Base-by-base conservation (phyloP, 1,140 invertebrate genomes). In the Vanessa atalanta region DNA sequence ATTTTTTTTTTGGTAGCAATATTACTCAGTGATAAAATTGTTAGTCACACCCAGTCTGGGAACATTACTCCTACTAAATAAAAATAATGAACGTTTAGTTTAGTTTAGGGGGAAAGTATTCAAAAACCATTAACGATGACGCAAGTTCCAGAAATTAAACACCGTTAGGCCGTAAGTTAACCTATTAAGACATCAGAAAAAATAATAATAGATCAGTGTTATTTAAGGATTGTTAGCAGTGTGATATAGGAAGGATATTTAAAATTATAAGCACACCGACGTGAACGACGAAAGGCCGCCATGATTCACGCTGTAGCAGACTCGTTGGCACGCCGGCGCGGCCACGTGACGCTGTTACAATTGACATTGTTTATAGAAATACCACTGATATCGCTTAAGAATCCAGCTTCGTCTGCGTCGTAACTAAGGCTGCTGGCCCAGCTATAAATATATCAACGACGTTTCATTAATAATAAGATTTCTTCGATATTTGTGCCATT, bases 361-460 rank as follows among this genome's bases (percentile, higher is more conserved):
- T 51, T 51, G 48, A 51, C 48, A 51, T n/a, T 51, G 48, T n/a
- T 51, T 43, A 43, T 51, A n/a, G 48, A 51, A 51, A 51, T 57
- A 26, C 23, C 55, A 26, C 20, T 57, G 20, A 23, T 57, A 57
- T 57, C 26, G 26, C 26, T 3, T 31, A 3, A 51, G 48, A 51
- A 4, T 51, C 13, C 48, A 51, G 48, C 48, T 51, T n/a, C n/a
- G 48, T 51, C 37, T 43, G 31, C 15, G 48, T 51, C 26, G 12
- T 51, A 51, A 14, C 48, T 43, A 43, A 43, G 37, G 37, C 37
- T 9, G 7, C 1, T 9, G 9, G 1, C 6, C 26, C 26, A 31
- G 26, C 3, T 31, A 31, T 31, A 31, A 31, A 6, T 31, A 31
- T 2, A 31, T 31, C 6, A 31, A 31, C 26, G 26, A 31, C 26